These are phyloP conservation scores for Myotis myotis DNA, from an alignment of 2,797 vertebrate genomes.

Conservation along the genomic window DNA sequence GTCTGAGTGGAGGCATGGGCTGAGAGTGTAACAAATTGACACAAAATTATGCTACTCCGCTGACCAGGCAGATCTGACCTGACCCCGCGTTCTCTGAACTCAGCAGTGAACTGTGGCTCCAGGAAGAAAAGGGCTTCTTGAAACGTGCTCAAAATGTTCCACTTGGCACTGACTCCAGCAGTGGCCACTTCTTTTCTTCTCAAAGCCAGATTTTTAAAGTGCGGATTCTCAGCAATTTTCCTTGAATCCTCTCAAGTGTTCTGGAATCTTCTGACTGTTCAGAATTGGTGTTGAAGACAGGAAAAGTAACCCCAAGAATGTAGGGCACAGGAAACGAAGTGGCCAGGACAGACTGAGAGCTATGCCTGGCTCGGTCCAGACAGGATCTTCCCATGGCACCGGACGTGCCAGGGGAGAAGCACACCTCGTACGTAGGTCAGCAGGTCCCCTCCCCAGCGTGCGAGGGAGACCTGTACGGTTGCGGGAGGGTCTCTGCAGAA, in stretches of 20 bases:
- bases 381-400: background rate
- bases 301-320: background rate
- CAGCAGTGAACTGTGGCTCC: background rate
- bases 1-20: background rate
- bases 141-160: background rate
- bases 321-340: background rate
- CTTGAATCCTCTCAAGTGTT: background rate
- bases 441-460: fast-evolving
- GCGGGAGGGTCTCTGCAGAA: background rate
- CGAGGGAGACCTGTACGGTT: fast-evolving
- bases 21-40: background rate
- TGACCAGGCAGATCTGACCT: background rate
- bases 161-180: background rate
- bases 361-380: background rate
- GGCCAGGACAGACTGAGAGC: background rate
- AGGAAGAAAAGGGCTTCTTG: background rate
- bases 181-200: constrained; percentile 27
- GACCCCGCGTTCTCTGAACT: background rate
- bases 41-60: background rate
- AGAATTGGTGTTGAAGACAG: background rate
- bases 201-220: background rate
- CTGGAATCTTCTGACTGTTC: constrained; percentile 27
- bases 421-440: fast-evolving
- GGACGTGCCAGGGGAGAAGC: too few species aligned
- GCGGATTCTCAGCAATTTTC: constrained; percentile 1